phyloP scores from a whole-genome alignment of 2,888 invertebrate genomes.

The Chrysopilus asiliformis region DNA sequence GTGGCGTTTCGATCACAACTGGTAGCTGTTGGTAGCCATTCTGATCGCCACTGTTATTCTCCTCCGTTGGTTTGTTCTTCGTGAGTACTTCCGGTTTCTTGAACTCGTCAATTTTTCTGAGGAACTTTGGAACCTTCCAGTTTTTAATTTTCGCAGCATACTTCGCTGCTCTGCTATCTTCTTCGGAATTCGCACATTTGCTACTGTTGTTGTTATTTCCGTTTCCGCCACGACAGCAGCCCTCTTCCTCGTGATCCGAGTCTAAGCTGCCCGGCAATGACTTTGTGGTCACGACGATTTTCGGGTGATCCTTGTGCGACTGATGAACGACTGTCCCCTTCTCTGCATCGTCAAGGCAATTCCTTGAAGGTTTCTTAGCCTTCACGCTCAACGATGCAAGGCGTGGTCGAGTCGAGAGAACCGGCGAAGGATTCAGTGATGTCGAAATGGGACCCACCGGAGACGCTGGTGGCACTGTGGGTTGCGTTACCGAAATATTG shows the following conservation, averaged over 20 bases:
- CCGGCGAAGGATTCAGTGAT: constrained; percentile 34
- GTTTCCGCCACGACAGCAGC: constrained; percentile 26
- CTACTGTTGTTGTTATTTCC: constrained; percentile 26
- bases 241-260: constrained; percentile 53
- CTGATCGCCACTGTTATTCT: constrained; percentile 25
- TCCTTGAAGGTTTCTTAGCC: constrained; percentile 26
- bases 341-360: constrained; percentile 12
- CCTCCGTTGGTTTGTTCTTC: constrained; percentile 20
- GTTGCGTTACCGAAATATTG: constrained; percentile 32
- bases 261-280: constrained; percentile 74
- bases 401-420: constrained; percentile 31
- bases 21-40: constrained; percentile 53
- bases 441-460: constrained; percentile 32
- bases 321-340: constrained; percentile 16
- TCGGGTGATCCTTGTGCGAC: constrained; percentile 34
- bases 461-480: constrained; percentile 33
- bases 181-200: constrained; percentile 43
- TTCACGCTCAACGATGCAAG: constrained; percentile 33
- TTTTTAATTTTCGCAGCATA: constrained; percentile 45
- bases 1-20: constrained; percentile 46
- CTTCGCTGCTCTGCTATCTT: constrained; percentile 35
- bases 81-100: constrained; percentile 13
- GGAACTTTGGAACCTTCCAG: constrained; percentile 56
- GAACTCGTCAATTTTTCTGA: constrained; percentile 44
- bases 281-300: constrained; percentile 45